phyloP scores from a whole-genome alignment of 2,888 invertebrate genomes.

The Choristoneura rosaceana region DNA sequence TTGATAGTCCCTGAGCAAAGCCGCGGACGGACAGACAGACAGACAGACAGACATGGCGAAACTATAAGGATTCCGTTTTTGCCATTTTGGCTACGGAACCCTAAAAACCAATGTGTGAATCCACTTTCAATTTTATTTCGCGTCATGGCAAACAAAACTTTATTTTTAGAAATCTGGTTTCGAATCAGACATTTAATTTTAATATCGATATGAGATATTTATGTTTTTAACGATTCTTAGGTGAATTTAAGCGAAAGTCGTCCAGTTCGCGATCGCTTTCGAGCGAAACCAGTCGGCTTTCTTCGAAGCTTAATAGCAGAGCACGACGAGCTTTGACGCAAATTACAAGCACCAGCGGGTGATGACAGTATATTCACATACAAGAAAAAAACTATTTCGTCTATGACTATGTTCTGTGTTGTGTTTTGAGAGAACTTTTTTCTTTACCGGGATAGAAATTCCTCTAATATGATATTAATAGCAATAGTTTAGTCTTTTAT shows the following conservation, averaged over 20 bases:
- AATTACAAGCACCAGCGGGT: conserved; percentile 20
- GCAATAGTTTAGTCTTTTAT: too few species aligned
- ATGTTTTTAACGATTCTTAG: conserved; percentile 32
- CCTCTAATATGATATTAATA: too few species aligned
- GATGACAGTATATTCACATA: neutral
- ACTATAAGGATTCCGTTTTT: too few species aligned
- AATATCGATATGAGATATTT: conserved; percentile 22
- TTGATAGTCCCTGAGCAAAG: too few species aligned
- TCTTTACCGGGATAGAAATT: too few species aligned
- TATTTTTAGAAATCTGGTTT: conserved; percentile 19
- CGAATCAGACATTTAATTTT: neutral
- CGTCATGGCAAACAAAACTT: neutral
- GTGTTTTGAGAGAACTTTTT: too few species aligned
- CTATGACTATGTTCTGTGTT: too few species aligned
- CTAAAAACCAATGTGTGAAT: too few species aligned
- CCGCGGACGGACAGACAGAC: too few species aligned
- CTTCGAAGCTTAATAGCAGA: conserved; percentile 62
- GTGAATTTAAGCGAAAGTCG: conserved; percentile 64
- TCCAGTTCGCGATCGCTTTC: conserved; percentile 53
- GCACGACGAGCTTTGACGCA: conserved; percentile 45
- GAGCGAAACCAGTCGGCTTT: conserved; percentile 73
- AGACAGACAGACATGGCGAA: too few species aligned
- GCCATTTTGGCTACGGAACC: too few species aligned
- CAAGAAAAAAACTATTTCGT: neutral
- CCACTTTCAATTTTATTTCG: too few species aligned